Conservation (phyloP, 2,797 vertebrate genomes). For the Crocidura indochinensis region DNA sequence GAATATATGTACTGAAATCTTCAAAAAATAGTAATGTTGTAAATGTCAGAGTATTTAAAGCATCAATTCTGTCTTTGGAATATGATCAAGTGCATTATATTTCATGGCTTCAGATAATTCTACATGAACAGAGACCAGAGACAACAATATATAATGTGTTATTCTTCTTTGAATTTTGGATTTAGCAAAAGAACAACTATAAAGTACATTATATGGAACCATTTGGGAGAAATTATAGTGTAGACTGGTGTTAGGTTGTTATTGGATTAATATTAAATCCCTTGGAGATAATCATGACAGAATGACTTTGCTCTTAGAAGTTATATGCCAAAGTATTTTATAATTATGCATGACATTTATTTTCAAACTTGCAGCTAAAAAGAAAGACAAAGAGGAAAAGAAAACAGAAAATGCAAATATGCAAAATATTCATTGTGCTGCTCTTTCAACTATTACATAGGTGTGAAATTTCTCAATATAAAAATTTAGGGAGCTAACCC, state of each 20-base stretch:
- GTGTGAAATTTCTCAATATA: constrained; percentile 48
- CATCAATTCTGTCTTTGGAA: too few species aligned
- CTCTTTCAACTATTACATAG: constrained; percentile 13
- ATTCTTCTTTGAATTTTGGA: neutral
- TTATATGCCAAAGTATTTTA: neutral
- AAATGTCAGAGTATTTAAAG: neutral
- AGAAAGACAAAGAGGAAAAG: neutral
- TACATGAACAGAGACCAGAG: neutral
- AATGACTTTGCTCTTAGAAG: constrained; percentile 19
- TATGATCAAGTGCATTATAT: too few species aligned
- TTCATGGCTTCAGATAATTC: neutral
- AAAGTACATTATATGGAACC: neutral
- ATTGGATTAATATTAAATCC: neutral
- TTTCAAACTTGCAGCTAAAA: constrained; percentile 31
- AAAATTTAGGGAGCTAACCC: constrained; percentile 57
- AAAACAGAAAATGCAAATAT: constrained; percentile 32
- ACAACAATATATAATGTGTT: neutral
- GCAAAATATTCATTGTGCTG: constrained; percentile 9
- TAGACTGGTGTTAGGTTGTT: neutral
- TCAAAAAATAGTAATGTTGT: constrained; percentile 48
- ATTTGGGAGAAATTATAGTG: neutral
- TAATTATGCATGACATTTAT: constrained; percentile 25
- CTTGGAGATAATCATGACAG: neutral
- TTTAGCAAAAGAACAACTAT: constrained; percentile 1
- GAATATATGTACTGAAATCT: neutral